phyloP scores from a whole-genome alignment of 35 echinoderm and acorn worm genomes.

The Anneissia japonica region DNA sequence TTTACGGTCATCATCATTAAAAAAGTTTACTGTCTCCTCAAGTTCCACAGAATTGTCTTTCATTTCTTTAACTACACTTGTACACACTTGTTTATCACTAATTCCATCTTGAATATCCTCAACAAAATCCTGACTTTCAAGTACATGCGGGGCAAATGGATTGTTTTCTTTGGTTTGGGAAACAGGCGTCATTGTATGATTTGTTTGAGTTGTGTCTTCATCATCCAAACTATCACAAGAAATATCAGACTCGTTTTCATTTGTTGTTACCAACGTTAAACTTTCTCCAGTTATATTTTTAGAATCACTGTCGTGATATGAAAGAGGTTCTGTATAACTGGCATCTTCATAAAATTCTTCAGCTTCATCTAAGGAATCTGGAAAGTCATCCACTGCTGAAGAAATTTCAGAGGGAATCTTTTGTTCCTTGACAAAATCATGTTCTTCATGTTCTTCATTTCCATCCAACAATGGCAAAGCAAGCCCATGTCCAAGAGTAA shows the following conservation, averaged over 20 bases:
- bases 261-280: not conserved
- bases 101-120: too few species aligned
- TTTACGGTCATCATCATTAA: not conserved
- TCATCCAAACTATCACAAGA: not conserved
- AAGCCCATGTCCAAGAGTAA: not conserved
- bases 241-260: not conserved
- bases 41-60: not conserved
- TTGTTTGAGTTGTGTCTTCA: not conserved
- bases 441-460: not conserved
- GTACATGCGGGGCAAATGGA: too few species aligned
- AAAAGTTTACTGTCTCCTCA: not conserved
- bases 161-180: too few species aligned
- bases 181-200: not conserved
- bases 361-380: conserved; percentile 20
- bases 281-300: not conserved
- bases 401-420: conserved; percentile 1
- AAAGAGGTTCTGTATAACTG: not conserved
- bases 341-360: not conserved
- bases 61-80: too few species aligned
- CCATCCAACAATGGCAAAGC: not conserved
- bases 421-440: not conserved
- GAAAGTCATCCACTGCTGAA: conserved; percentile 3
- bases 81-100: too few species aligned
- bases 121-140: too few species aligned
- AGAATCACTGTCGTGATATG: not conserved